Conservation (phyloP, 1,140 invertebrate species). For the Drosophila tani region DNA sequence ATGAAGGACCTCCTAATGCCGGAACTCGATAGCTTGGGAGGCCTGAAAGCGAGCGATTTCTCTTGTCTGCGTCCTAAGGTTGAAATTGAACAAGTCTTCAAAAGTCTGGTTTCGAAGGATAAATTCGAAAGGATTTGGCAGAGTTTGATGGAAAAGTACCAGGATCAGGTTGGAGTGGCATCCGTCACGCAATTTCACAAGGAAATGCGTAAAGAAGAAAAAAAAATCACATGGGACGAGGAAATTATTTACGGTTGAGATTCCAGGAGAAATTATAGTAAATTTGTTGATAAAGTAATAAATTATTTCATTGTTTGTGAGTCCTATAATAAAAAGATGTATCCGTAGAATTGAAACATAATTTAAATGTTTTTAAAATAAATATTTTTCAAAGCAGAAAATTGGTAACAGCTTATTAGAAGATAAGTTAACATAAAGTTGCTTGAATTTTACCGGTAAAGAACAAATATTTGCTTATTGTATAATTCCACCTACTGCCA, state of each 20-base stretch:
- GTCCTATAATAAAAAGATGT: too few relatives aligned
- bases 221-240: neutral
- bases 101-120: conserved; percentile 27
- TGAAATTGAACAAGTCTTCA: conserved; percentile 56
- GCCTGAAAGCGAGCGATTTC: conserved; percentile 54
- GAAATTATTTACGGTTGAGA: rapidly evolving
- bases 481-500: neutral
- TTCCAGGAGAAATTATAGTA: neutral
- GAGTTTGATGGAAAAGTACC: conserved; percentile 12
- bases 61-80: conserved; percentile 43
- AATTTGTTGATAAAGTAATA: neutral
- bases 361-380: too few relatives aligned
- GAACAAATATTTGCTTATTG: neutral
- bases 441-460: rapidly evolving
- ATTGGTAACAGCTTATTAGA: neutral
- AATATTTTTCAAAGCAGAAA: too few relatives aligned
- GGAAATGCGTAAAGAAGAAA: conserved; percentile 4
- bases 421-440: neutral
- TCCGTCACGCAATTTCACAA: conserved; percentile 58
- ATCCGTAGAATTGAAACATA: too few relatives aligned
- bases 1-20: conserved; percentile 57
- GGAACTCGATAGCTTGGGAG: conserved; percentile 31
- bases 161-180: conserved; percentile 22
- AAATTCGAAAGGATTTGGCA: conserved; percentile 63
- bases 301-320: neutral